Base-by-base conservation (phyloP, 1,140 invertebrate species). In the Zophobas morio region DNA sequence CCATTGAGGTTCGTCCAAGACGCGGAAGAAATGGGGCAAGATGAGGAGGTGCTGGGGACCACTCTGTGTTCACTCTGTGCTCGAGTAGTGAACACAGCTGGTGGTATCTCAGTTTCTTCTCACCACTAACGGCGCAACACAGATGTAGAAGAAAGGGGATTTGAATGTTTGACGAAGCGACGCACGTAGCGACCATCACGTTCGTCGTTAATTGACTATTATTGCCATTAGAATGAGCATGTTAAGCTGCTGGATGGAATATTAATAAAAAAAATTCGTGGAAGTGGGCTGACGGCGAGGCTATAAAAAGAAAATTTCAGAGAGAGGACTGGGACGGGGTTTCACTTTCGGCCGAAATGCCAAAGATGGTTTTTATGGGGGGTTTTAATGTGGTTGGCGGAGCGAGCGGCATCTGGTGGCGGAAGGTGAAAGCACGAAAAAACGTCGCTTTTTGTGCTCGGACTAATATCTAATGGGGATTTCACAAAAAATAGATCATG, bases 1-100 rank as follows among this genome's bases (percentile, higher is more conserved):
- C 42, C 3, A 46, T 46, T 8, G 42, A 4, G 42, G 8, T 60
- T 20, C 5, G n/a, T 6, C 34, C n/a, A 37, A 20, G n/a, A 39
- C 56, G 5, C 6, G 20, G 39, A 20, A 4, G 32, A 66, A 40
- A 66, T 42, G 8, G 56, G 34, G 36, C 1, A 20, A 46, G 81
- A 80, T 82, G 80, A 76, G 72, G 51, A 79, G 82, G 73, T 79
- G 78, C 92, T 92, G 95, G 95, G 95, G 94, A 92, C 95, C 95
- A 96, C 94, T 93, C 95, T 96, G 95, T 92, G 95, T 95, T 96
- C 93, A 91, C 95, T 95, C 92, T 89, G 90, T 88, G 89, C 88
- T 87, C 86, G 89, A 88, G 89, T 88, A 93, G 95, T 97, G 96
- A 97, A 97, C 96, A 97, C 96, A 97, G 95, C 95, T 96, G 95